These are phyloP conservation scores for Eretmocerus hayati DNA, from an alignment of 2,888 invertebrate species.

Conservation along the genomic window DNA sequence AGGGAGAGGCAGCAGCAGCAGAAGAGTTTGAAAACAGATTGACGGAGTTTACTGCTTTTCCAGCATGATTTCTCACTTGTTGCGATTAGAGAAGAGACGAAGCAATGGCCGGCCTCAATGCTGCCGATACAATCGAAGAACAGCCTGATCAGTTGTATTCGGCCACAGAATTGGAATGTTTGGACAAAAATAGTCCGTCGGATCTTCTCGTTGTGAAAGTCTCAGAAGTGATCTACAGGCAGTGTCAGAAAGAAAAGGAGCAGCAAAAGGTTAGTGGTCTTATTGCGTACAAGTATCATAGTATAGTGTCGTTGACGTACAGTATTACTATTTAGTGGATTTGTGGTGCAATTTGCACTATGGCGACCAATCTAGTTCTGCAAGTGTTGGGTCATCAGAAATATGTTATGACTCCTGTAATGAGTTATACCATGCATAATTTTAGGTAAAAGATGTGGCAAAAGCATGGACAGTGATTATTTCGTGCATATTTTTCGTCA, in stretches of 20 bases:
- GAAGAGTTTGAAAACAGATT: not conserved
- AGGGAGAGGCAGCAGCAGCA: not conserved
- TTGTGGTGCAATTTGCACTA: too few species aligned
- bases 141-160: not conserved
- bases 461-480: not conserved
- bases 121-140: not conserved
- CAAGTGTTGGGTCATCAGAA: too few species aligned
- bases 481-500: not conserved
- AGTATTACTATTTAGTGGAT: too few species aligned
- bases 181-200: not conserved
- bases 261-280: not conserved
- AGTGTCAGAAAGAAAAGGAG: constrained; percentile 2
- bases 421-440: not conserved
- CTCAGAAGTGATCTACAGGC: constrained; percentile 1
- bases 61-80: not conserved
- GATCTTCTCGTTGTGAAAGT: not conserved
- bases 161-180: not conserved
- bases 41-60: not conserved
- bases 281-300: not conserved
- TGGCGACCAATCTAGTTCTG: too few species aligned
- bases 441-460: constrained; percentile 2
- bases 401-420: not conserved
- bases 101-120: not conserved
- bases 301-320: not conserved
- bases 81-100: not conserved